Evolutionary conservation across 2,888 invertebrate species (phyloP).

Genomic region (Keiferia lycopersicella): DNA sequence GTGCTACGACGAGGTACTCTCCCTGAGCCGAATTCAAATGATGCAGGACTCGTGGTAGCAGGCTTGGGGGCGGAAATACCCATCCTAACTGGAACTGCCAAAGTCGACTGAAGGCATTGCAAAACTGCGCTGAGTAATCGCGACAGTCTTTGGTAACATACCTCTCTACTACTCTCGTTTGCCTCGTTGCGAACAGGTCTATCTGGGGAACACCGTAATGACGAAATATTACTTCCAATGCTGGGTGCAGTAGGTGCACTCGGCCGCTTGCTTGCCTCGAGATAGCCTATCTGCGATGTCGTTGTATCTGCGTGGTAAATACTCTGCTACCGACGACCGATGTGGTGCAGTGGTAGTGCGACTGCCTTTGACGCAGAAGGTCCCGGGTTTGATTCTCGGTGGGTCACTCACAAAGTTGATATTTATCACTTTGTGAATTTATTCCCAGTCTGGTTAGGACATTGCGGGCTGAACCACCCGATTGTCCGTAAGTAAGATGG

Average conservation of each 20-base stretch:
- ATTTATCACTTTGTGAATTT: too few relatives aligned
- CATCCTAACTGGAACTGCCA: slow-evolving; percentile 27
- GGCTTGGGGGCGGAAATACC: slow-evolving; percentile 24
- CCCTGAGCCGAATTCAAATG: slow-evolving; percentile 2
- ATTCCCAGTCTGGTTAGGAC: too few relatives aligned
- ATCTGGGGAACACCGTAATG: slow-evolving; percentile 10
- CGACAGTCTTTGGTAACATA: background rate
- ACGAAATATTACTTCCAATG: background rate
- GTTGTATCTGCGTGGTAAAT: slow-evolving; percentile 16
- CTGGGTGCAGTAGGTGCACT: slow-evolving; percentile 33
- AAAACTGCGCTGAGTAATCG: slow-evolving; percentile 14
- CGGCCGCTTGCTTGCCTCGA: slow-evolving; percentile 29
- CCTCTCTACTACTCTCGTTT: slow-evolving; percentile 7
- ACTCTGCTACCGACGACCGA: too few relatives aligned
- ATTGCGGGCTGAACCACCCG: too few relatives aligned
- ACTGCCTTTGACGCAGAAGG: too few relatives aligned
- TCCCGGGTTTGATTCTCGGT: too few relatives aligned
- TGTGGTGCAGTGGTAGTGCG: too few relatives aligned
- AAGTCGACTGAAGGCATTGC: slow-evolving; percentile 23
- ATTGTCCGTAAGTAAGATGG: too few relatives aligned
- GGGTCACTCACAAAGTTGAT: too few relatives aligned
- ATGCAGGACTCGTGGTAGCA: background rate
- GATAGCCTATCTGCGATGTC: slow-evolving; percentile 4
- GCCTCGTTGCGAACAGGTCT: slow-evolving; percentile 20
- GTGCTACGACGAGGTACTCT: slow-evolving; percentile 9